Evolutionary conservation across 2,113 vertebrate species (phyloP), one percentile per base, ranked within the genome.

Genomic region (Saimiri boliviensis): DNA sequence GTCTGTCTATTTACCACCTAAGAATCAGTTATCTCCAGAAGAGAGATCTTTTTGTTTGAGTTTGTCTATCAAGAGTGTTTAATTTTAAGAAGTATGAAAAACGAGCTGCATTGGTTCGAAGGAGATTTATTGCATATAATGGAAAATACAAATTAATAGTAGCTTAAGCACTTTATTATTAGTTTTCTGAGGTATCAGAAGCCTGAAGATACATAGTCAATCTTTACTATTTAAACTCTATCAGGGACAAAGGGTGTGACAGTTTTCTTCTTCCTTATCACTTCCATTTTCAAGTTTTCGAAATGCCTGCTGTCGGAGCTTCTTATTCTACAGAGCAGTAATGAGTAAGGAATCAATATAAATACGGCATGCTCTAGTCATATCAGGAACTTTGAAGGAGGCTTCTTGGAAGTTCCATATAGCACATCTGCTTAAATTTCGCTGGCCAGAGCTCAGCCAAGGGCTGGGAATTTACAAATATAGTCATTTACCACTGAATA

Each of bases 51-150:
- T 71, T 49, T 47, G 9, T 86, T 54, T 84, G 7, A 63, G 37
- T 66, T 81, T 17, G 27, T 71, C 83, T 81, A 6, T 70, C 25
- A 54, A 35, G 19, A 54, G 35, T 89, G 6, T 74, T 97, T 84
- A 40, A 32, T 70, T 93, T 49, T 93, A 42, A 35, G 68, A 89
- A 92, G 81, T 63, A 89, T 11, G 77, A 71, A 82, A 89, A 87
- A 37, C 3, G 6, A 83, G 32, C 27, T 58, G 7, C 23, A 45
- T 76, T 58, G 32, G 11, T 83, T 89, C 92, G 32, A 42, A 84
- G 77, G 40, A 68, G 16, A 7, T 77, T 95, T 49, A 60, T 4
- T 68, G 71, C 4, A 47, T 82, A n/a, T 37, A 82, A 45, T 45
- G 52, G 30, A 96, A 96, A 82, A 58, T 63, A 35, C 8, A 63